Evolutionary conservation across 1,140 invertebrate genomes (phyloP), one percentile per base, ranked within the genome.

Genomic region (Drosophila nannoptera): DNA sequence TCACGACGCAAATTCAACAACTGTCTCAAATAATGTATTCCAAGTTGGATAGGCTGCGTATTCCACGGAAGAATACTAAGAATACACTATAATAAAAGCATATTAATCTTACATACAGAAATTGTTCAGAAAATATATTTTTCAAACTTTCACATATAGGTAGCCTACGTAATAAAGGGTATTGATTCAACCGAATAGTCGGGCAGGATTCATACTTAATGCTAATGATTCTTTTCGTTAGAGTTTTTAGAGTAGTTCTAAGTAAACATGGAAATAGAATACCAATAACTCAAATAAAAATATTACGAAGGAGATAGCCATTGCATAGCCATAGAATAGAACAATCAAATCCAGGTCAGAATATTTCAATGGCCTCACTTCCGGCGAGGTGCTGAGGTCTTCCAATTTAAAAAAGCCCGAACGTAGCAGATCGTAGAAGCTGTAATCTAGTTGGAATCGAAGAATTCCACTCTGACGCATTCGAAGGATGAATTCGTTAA

Each of bases 211-310:
- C 22, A 22, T 3, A 22, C 11, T n/a, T 40, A 33, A 5, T 40
- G n/a, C 32, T 68, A 69, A 69, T 63, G 46, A 56, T 8, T 42
- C 33, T 42, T 40, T 36, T 6, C 12, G 9, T 45, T 3, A 11
- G 2, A 22, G 36, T n/a, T 31, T n/a, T 45, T 49, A 71, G 12
- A 70, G 22, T 4, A 31, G 42, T 9, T 45, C 4, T 9, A 76
- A 14, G 32, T 42, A 73, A 80, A 77, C 58, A 73, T 81, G 81
- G 45, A 52, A 40, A 45, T 58, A 65, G n/a, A 53, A 12, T 42
- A 59, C 38, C 3, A 55, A 8, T 7, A 77, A 59, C 58, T 77
- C 75, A 8, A 73, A 40, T 7, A 55, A 9, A 22, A 72, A 61
- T 11, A 65, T 38, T 1, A 38, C 4, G 2, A 42, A 0, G 0